Conservation (phyloP, 2,113 vertebrate species). For the Marmota flaviventris region DNA sequence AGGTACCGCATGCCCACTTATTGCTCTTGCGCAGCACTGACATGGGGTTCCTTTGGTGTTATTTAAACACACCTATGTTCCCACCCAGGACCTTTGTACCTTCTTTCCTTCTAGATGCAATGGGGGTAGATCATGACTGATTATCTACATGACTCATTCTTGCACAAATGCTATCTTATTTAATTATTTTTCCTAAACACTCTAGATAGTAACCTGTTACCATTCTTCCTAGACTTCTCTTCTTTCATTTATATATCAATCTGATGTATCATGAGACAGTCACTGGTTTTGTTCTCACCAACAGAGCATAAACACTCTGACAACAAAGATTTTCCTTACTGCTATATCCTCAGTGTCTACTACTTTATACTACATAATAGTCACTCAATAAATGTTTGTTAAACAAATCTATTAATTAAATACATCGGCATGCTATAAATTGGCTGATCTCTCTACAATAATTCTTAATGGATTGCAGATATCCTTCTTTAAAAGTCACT, state of each 20-base stretch:
- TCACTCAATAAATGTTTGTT: background rate
- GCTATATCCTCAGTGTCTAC: too few relatives aligned
- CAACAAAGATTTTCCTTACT: background rate
- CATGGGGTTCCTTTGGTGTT: too few relatives aligned
- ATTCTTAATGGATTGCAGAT: background rate
- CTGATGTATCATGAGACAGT: accelerated
- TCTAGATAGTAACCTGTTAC: background rate
- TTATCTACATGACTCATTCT: too few relatives aligned
- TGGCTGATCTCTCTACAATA: background rate
- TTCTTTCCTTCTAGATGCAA: background rate
- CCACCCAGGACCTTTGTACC: background rate
- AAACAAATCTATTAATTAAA: background rate
- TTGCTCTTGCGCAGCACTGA: background rate
- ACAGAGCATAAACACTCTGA: background rate
- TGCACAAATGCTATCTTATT: background rate
- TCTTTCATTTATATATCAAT: too few relatives aligned
- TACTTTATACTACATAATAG: background rate
- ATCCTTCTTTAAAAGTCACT: background rate
- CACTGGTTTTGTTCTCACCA: background rate
- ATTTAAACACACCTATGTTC: background rate
- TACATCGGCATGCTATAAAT: background rate
- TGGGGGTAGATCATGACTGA: too few relatives aligned
- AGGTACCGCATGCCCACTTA: too few relatives aligned
- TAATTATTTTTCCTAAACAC: background rate
- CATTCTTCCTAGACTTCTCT: background rate